Percentiles rank a stretch among this genome's conserved stretches.
Conservation (phyloP, 2,888 invertebrate genomes). For the Chorisops tibialis region DNA sequence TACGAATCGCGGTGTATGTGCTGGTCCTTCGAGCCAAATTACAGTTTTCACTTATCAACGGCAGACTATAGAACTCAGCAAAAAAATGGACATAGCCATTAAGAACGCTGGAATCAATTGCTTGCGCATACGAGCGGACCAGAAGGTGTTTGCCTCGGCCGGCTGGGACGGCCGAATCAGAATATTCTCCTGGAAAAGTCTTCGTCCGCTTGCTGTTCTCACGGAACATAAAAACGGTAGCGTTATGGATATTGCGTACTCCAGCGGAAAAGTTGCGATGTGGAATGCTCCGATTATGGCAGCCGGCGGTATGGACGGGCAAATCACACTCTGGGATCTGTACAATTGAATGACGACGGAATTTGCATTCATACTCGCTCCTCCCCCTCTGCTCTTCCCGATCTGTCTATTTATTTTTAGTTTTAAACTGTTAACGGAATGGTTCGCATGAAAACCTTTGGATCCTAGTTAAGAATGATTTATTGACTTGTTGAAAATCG, state of each 20-base stretch:
- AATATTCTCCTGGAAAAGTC: slow-evolving; percentile 74
- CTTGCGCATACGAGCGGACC: slow-evolving; percentile 64
- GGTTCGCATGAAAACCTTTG: too few relatives aligned
- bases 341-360: slow-evolving; percentile 57
- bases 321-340: slow-evolving; percentile 76
- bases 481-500: too few relatives aligned
- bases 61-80: slow-evolving; percentile 52
- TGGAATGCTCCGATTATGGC: slow-evolving; percentile 79
- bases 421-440: too few relatives aligned
- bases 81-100: slow-evolving; percentile 62
- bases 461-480: too few relatives aligned
- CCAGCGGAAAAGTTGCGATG: slow-evolving; percentile 60
- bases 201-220: slow-evolving; percentile 68
- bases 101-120: slow-evolving; percentile 72
- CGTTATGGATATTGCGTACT: slow-evolving; percentile 72
- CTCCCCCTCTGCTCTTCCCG: too few relatives aligned
- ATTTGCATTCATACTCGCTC: too few relatives aligned
- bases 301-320: slow-evolving; percentile 69
- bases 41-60: slow-evolving; percentile 45
- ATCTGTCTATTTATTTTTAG: too few relatives aligned
- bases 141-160: slow-evolving; percentile 69
- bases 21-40: slow-evolving; percentile 49
- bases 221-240: slow-evolving; percentile 68
- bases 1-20: slow-evolving; percentile 65
- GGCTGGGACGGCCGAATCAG: slow-evolving; percentile 76